Evolutionary conservation across 2,113 vertebrate genomes (phyloP), one percentile per base, ranked within the genome.

Genomic region (Murina feae): DNA sequence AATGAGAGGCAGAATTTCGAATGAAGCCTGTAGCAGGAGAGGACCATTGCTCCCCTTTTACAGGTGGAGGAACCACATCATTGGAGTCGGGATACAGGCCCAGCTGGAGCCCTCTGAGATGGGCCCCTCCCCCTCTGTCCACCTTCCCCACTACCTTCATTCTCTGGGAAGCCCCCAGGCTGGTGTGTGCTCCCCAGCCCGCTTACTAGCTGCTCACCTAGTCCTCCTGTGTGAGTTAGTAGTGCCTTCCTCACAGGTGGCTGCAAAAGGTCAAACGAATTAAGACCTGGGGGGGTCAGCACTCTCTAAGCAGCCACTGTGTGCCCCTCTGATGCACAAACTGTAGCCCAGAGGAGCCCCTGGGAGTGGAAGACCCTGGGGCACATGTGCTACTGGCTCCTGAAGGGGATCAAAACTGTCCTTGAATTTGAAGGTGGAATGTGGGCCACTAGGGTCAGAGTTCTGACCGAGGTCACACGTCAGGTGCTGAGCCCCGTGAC

Each of bases 1-100:
- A 3, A 0, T 42, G n/a, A 13, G 0, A 7, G 4, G 9, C 49
- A 9, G 39, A 17, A 32, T 17, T 51, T 53, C 55, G 9, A 72
- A 1, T 6, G 7, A 10, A 66, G 74, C 23, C 18, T 11, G 17
- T 3, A 2, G 30, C 13, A 17, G 9, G n/a, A 18, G 39, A 11
- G 51, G 32, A 25, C 37, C 13, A 7, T 1, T 5, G n/a, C 4
- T 58, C 37, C 18, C 71, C 17, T 39, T 83, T 53, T 17, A 35
- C 37, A 44, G 20, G 35, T 0, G 8, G 35, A 39, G 16, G 12
- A 44, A 9, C n/a, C 4, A 4, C 21, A 53, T 30, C 9, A 39
- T 9, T 4, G 49, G 18, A 6, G n/a, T 2, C 30, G 68, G 35
- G 21, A 32, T 23, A 13, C 11, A 42, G 37, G n/a, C 25, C 17